Evolutionary conservation across 2,888 invertebrate genomes (phyloP).

Genomic region (Ichneumon xanthorius): DNA sequence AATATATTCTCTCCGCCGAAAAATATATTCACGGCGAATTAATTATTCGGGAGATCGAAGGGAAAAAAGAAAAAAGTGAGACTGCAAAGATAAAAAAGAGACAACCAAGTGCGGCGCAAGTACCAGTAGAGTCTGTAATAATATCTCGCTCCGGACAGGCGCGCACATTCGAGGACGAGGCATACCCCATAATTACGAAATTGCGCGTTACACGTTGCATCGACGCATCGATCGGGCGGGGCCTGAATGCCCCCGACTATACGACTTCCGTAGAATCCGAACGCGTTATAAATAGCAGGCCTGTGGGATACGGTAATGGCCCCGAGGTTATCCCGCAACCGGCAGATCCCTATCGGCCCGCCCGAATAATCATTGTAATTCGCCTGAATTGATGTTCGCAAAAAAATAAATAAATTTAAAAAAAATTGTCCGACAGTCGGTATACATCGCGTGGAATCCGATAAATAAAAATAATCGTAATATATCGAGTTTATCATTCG

Average conservation of each 20-base stretch:
- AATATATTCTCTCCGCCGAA: conserved; percentile 25
- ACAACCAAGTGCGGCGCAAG: background rate
- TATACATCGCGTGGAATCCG: conserved; percentile 1
- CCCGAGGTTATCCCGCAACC: conserved; percentile 36
- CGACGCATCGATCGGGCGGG: conserved; percentile 68
- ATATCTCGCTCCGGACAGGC: conserved; percentile 49
- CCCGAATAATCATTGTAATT: conserved; percentile 69
- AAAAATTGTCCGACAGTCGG: conserved; percentile 5
- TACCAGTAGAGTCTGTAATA: conserved; percentile 68
- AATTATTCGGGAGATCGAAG: conserved; percentile 52
- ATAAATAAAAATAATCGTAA: conserved; percentile 1
- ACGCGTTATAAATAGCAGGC: conserved; percentile 70
- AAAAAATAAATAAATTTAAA: conserved; percentile 4
- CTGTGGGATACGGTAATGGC: conserved; percentile 45
- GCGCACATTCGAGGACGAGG: conserved; percentile 33
- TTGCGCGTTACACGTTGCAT: conserved; percentile 68
- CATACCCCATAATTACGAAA: conserved; percentile 72
- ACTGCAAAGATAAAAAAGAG: conserved; percentile 11
- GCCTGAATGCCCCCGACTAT: conserved; percentile 5
- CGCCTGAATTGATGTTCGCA: conserved; percentile 22
- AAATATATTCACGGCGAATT: conserved; percentile 62
- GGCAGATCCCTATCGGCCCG: conserved; percentile 61
- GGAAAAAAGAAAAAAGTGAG: background rate
- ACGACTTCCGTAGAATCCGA: conserved; percentile 69
- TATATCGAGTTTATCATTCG: background rate